A percentile compares a stretch with the other conserved stretches of the same genome.
phyloP scores from a whole-genome alignment of 2,113 vertebrate species.

The Glaucidium brasilianum region DNA sequence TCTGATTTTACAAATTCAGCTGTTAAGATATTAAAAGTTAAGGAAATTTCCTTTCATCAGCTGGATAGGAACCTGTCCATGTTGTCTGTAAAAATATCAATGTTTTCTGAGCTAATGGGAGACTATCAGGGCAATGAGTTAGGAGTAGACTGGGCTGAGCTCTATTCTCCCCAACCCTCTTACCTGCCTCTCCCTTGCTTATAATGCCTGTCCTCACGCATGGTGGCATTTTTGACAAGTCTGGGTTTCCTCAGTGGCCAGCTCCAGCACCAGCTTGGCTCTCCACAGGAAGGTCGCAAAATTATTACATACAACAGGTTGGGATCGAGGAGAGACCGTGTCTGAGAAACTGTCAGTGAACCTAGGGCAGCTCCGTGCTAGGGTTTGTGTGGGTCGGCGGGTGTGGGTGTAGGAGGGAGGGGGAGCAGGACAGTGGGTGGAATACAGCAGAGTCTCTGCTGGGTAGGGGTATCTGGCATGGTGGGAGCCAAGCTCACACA shows the following conservation, averaged over 20 bases:
- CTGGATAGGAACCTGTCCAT: neutral
- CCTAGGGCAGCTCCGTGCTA: neutral
- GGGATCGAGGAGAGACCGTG: neutral
- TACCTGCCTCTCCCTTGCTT: neutral
- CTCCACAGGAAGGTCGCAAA: neutral
- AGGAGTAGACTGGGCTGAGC: neutral
- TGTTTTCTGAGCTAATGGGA: neutral
- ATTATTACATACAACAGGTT: neutral
- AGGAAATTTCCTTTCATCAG: neutral
- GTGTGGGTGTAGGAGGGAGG: too few species aligned
- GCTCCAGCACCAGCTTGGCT: neutral
- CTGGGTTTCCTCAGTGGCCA: neutral
- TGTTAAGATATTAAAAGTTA: neutral
- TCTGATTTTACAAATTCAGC: neutral
- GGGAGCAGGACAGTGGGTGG: neutral
- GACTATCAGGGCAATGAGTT: neutral
- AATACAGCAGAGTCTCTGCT: neutral
- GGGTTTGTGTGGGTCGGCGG: neutral
- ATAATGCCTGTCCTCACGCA: neutral
- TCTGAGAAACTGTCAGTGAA: neutral
- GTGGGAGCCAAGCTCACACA: neutral
- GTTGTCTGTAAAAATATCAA: neutral
- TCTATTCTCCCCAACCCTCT: neutral
- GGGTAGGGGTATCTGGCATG: neutral
- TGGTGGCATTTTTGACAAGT: neutral